Conservation (phyloP, 2,888 invertebrate genomes). For the Hipparchia semele region DNA sequence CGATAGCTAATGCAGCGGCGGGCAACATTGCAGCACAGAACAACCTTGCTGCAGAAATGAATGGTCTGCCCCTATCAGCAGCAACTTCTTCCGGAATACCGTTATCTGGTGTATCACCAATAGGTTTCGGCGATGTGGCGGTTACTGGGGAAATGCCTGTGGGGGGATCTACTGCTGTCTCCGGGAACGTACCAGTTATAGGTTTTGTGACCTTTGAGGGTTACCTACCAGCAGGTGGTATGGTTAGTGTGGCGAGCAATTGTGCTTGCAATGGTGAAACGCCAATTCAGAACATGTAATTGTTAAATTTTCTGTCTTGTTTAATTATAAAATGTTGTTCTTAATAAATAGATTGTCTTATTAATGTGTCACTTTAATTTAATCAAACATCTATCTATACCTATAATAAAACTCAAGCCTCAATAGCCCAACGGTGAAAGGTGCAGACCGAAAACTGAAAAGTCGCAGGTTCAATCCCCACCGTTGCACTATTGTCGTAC, state of each 20-base stretch:
- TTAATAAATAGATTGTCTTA: too few species aligned
- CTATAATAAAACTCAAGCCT: too few species aligned
- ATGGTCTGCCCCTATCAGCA: not conserved
- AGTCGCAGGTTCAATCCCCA: too few species aligned
- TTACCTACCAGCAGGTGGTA: conserved; percentile 64
- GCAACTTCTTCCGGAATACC: conserved; percentile 37
- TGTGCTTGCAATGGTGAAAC: conserved; percentile 50
- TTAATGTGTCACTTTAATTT: too few species aligned
- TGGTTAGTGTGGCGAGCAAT: conserved; percentile 62
- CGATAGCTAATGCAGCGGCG: conserved; percentile 35
- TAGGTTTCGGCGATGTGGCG: conserved; percentile 57
- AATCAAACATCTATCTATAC: too few species aligned
- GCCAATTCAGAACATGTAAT: not conserved
- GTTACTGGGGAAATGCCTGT: conserved; percentile 65
- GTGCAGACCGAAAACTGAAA: too few species aligned
- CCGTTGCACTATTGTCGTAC: too few species aligned
- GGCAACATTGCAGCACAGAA: conserved; percentile 30
- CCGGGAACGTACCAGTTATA: conserved; percentile 69
- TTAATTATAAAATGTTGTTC: too few species aligned
- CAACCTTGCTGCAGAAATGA: conserved; percentile 16
- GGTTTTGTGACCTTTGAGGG: conserved; percentile 74
- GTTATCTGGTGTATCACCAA: conserved; percentile 27
- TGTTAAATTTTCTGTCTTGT: not conserved
- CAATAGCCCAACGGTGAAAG: too few species aligned
- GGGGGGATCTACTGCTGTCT: conserved; percentile 59